phyloP scores from a whole-genome alignment of 2,797 vertebrate species.

The Oreonectes daqikongensis region DNA sequence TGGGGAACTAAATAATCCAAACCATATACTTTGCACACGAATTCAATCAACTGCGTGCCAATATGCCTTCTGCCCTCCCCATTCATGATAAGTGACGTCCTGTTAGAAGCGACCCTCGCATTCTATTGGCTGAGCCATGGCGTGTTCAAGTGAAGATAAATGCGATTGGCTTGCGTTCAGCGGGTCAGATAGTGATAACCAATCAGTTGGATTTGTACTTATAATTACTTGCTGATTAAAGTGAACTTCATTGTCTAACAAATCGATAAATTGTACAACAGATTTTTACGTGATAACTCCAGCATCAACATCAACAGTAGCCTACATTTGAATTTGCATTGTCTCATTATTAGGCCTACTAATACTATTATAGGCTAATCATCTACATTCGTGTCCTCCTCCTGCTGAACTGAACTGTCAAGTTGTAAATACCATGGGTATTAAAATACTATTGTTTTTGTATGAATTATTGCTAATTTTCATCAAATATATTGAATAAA shows the following conservation, averaged over 20 bases:
- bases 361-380: background rate
- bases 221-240: background rate
- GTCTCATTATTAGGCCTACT: background rate
- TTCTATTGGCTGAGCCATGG: conserved; percentile 37
- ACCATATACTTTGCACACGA: too few species aligned
- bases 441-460: too few species aligned
- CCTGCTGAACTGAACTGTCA: background rate
- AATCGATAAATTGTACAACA: background rate
- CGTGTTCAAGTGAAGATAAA: conserved; percentile 30
- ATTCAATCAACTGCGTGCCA: too few species aligned
- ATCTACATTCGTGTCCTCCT: background rate
- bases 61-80: too few species aligned
- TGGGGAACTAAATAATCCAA: too few species aligned
- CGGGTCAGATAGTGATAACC: background rate
- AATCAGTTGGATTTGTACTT: background rate
- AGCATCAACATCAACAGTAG: background rate
- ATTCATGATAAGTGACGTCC: background rate
- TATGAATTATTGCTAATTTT: too few species aligned
- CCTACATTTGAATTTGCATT: background rate
- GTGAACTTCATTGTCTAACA: background rate
- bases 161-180: conserved; percentile 33
- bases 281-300: background rate
- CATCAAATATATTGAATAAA: too few species aligned
- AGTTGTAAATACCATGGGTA: background rate
- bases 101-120: background rate